Evolutionary conservation across 2,113 vertebrate genomes (phyloP).

Genomic region (Oncorhynchus gorbuscha): DNA sequence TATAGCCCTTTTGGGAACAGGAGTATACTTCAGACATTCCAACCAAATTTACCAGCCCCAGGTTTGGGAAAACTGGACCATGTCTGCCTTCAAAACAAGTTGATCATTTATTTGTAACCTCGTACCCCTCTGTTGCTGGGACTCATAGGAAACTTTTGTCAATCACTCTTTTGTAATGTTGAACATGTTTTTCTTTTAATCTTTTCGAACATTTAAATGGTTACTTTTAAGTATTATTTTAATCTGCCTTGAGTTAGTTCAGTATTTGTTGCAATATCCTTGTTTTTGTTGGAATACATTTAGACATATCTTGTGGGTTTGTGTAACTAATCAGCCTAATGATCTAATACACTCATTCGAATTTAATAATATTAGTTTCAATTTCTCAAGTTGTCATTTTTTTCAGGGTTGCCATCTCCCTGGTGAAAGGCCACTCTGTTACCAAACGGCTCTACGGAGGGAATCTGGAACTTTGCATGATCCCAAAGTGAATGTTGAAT

Average conservation of each 20-base stretch:
- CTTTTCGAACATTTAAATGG: neutral
- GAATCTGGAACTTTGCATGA: neutral
- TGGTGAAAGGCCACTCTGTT: conserved; percentile 59
- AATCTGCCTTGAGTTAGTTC: conserved; percentile 49
- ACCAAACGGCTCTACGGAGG: conserved; percentile 10
- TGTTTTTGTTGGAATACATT: neutral
- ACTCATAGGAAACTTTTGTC: conserved; percentile 27
- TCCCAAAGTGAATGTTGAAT: neutral
- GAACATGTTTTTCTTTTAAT: neutral
- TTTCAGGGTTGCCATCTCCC: conserved; percentile 47
- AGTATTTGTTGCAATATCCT: neutral
- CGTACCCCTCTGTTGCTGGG: conserved; percentile 27
- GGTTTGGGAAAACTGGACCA: conserved; percentile 30
- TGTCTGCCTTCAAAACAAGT: conserved; percentile 44
- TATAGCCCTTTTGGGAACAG: conserved; percentile 15
- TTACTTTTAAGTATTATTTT: conserved; percentile 16
- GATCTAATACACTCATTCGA: too few relatives aligned
- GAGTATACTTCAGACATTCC: conserved; percentile 40
- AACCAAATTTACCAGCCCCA: conserved; percentile 27
- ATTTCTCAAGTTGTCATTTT: too few relatives aligned
- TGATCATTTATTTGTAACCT: conserved; percentile 29
- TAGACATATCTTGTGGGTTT: neutral
- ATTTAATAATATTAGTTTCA: too few relatives aligned
- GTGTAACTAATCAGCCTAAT: too few relatives aligned
- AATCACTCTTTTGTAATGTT: conserved; percentile 19